Evolutionary conservation across 1,140 invertebrate genomes (phyloP), one percentile per base, ranked within the genome.

Genomic region (Calliphora vicina): DNA sequence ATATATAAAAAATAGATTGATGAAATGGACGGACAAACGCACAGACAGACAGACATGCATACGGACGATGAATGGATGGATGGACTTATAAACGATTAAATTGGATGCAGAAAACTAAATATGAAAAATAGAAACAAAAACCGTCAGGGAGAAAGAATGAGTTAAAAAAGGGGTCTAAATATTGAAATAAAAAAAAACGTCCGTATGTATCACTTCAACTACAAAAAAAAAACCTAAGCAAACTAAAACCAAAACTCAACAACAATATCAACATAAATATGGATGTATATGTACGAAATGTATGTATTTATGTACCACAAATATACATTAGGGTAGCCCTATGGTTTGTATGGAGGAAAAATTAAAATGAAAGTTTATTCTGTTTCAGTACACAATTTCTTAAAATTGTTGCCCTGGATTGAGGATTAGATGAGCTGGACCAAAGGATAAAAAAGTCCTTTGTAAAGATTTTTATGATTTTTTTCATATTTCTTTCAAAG

Each of bases 211-310:
- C 35, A 78, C 74, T 78, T 78, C 74, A 43, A 78, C 35, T 29
- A 78, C 35, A 78, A 20, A 78, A 78, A 81, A 78, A 20, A 78
- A 78, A 81, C 15, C 80, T 67, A 81, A 81, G 57, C 45, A 81
- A 61, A 81, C 45, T 81, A 81, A 81, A 76, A 84, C 82, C 78
- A 85, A 84, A 86, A 86, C 85, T 72, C 82, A 83, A 86, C 84
- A 83, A 84, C 84, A 78, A 78, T 26, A 78, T 85, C 85, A 84
- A 85, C 85, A 82, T 71, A 80, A 73, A 82, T 84, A 67, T 82
- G 61, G 6, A 35, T 5, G 35, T 35, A 35, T 35, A 2, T 82
- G 61, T 82, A 82, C 27, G 61, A 67, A 71, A 43, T 43, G 17
- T 72, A 76, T n/a, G n/a, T n/a, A n/a, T n/a, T n/a, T n/a, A n/a